A percentile compares a stretch with the other conserved stretches of the same genome.
These are phyloP conservation scores for Stegodyphus dumicola DNA, from an alignment of 1,140 invertebrate genomes.

Conservation along the genomic window DNA sequence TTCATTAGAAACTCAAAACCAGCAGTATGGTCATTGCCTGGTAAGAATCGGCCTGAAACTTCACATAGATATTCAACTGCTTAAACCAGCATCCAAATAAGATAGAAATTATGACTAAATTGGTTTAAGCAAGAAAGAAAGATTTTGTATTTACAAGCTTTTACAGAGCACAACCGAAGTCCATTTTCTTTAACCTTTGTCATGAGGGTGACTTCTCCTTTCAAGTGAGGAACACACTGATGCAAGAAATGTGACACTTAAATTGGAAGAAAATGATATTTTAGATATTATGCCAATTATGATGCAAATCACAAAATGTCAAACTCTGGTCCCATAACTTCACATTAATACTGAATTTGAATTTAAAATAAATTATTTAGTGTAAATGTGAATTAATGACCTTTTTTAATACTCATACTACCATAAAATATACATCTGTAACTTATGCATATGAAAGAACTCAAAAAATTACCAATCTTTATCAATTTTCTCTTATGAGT, in stretches of 20 bases:
- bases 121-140: conserved; percentile 49
- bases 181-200: conserved; percentile 49
- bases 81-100: conserved; percentile 36
- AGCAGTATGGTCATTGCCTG: background rate
- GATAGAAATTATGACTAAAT: conserved; percentile 41
- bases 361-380: background rate
- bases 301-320: background rate
- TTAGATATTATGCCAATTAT: background rate
- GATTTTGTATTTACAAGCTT: conserved; percentile 48
- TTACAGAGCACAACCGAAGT: conserved; percentile 38
- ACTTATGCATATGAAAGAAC: no score
- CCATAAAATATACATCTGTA: no score
- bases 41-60: background rate
- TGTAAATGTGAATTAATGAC: background rate
- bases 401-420: background rate
- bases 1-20: background rate
- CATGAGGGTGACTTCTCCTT: conserved; percentile 26
- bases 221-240: background rate
- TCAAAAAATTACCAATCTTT: no score
- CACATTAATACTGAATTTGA: background rate
- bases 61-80: conserved; percentile 12
- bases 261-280: background rate
- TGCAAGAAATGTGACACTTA: conserved; percentile 25
- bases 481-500: no score
- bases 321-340: conserved; percentile 5